Evolutionary conservation across 2,797 vertebrate species (phyloP).

Genomic region (Myiotriccus ornatus): DNA sequence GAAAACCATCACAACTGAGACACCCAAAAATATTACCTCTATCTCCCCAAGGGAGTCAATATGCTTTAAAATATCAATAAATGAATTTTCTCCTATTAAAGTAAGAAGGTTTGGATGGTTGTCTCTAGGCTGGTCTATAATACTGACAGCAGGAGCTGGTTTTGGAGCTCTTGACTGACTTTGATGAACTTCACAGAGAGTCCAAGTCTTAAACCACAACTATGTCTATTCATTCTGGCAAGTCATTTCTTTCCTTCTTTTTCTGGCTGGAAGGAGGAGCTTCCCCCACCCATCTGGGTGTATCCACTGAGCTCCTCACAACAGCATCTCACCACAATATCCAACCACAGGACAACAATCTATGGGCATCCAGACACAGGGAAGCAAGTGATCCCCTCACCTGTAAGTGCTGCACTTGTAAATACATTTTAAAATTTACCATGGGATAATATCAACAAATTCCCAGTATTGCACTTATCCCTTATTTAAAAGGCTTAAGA

Average conservation of each 20-base stretch:
- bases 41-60: background rate
- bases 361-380: background rate
- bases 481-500: conserved; percentile 56
- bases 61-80: background rate
- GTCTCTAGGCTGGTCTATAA: background rate
- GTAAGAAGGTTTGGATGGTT: background rate
- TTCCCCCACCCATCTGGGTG: background rate
- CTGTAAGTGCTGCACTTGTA: background rate
- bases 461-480: conserved; percentile 45
- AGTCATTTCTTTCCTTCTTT: background rate
- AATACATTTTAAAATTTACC: background rate
- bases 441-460: background rate
- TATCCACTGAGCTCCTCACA: background rate
- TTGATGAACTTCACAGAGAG: background rate
- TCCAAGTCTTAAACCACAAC: background rate
- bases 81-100: background rate
- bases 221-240: background rate
- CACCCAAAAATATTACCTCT: background rate
- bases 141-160: background rate
- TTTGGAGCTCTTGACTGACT: background rate
- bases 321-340: background rate
- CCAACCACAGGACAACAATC: background rate
- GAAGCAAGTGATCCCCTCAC: background rate
- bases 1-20: background rate
- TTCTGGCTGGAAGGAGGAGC: background rate